Evolutionary conservation across 2,888 invertebrate species (phyloP), one percentile per base, ranked within the genome.

Genomic region (Epiblema foenella): DNA sequence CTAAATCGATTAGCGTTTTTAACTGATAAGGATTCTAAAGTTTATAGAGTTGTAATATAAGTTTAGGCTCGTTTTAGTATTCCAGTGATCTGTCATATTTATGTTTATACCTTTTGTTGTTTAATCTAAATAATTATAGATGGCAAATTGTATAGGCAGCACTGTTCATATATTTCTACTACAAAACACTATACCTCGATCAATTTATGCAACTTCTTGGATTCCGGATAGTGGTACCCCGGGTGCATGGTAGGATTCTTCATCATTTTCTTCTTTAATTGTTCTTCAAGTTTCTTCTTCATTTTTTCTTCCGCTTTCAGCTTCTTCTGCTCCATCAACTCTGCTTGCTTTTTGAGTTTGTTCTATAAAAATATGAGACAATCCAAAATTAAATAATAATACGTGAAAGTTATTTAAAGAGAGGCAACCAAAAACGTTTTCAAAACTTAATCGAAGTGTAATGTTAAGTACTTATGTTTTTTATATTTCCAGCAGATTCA

Each of bases 161-260:
- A 4, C 11, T 42, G 42, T 42, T 42, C 2, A 42, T 15, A 42
- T 15, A 42, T 46, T 4, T 46, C n/a, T 46, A n/a, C 7, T 46
- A 46, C n/a, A 12, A 46, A n/a, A 1, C 5, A 46, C 12, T 12
- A 46, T n/a, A 88, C 90, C 77, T 85, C 69, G 42, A 83, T 24
- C 66, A 90, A 77, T 18, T 77, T 57, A 12, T 78, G 63, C 18
- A 81, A 83, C 73, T 79, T 85, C 54, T 83, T 85, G 0, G 91
- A 90, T 57, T 76, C 57, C 9, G 89, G 90, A 60, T 84, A 92
- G 2, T 75, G 3, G 68, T 84, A 92, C 4, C 91, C 91, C 1
- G 91, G 90, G 75, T 91, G 90, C 76, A 82, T 75, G 0, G 75
- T 83, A 20, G 90, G 90, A 67, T 89, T 88, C 75, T 87, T 90